Conservation (phyloP, 2,113 vertebrate genomes). For the Ifrita kowaldi region DNA sequence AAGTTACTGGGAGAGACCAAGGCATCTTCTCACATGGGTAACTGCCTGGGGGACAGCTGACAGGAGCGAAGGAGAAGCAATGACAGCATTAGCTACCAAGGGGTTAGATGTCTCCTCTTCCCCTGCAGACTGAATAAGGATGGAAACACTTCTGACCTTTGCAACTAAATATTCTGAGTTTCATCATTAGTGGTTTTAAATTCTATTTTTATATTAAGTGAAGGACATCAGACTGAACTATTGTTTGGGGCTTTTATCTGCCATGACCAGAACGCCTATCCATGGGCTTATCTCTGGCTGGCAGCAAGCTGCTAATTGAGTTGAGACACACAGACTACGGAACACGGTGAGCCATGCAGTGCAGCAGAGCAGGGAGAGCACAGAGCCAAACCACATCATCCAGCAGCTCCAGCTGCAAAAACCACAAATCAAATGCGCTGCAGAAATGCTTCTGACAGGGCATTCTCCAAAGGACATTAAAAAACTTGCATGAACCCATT, state of each 20-base stretch:
- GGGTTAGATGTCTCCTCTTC: background rate
- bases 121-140: background rate
- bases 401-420: background rate
- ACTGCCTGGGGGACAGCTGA: background rate
- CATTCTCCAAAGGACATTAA: background rate
- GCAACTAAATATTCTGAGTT: background rate
- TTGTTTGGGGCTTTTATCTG: constrained; percentile 8
- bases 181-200: background rate
- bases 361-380: background rate
- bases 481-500: background rate
- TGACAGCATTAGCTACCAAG: background rate
- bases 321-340: background rate
- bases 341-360: background rate
- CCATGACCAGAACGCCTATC: background rate
- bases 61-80: background rate
- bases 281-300: constrained; percentile 12
- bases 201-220: background rate
- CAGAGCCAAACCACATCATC: background rate
- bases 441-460: background rate
- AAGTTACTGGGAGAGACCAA: background rate
- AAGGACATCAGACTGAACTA: background rate
- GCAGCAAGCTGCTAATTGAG: background rate
- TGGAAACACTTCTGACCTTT: background rate
- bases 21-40: background rate
- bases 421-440: background rate